phyloP scores from a whole-genome alignment of 53 echinoderm and acorn worm genomes.

The Paelopatides confundens region DNA sequence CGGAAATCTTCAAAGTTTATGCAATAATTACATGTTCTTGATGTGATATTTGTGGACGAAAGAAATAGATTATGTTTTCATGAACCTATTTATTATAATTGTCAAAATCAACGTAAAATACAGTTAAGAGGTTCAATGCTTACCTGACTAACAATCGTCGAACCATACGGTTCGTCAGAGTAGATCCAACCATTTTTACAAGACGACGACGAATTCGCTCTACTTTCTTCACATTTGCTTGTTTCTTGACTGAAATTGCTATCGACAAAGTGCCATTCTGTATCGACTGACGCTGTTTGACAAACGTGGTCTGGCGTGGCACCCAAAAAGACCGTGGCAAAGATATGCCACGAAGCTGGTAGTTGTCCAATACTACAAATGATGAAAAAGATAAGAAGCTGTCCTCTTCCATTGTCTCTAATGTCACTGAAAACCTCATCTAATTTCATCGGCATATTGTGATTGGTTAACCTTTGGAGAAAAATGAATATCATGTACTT shows the following conservation, averaged over 20 bases:
- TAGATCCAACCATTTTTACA: constrained; percentile 5
- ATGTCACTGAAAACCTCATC: constrained; percentile 74
- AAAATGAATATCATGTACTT: too few species aligned
- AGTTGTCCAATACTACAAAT: constrained; percentile 71
- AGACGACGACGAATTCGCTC: constrained; percentile 53
- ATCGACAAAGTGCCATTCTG: neutral
- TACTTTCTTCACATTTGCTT: constrained; percentile 55
- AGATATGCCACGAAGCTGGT: neutral
- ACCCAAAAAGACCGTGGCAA: neutral
- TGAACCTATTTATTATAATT: too few species aligned
- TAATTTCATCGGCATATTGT: constrained; percentile 61
- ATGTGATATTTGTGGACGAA: too few species aligned
- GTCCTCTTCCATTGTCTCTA: constrained; percentile 80
- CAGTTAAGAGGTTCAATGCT: too few species aligned
- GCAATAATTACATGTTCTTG: too few species aligned
- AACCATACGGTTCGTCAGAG: neutral
- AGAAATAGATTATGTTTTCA: too few species aligned
- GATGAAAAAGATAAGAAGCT: constrained; percentile 73
- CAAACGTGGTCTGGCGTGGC: constrained; percentile 42
- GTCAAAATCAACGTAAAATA: too few species aligned
- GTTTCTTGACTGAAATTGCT: neutral
- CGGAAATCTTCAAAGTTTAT: too few species aligned
- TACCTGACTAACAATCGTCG: constrained; percentile 11
- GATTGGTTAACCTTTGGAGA: too few species aligned
- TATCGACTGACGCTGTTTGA: neutral